phyloP scores from a whole-genome alignment of 2,888 invertebrate species.

The Eudemis profundana region DNA sequence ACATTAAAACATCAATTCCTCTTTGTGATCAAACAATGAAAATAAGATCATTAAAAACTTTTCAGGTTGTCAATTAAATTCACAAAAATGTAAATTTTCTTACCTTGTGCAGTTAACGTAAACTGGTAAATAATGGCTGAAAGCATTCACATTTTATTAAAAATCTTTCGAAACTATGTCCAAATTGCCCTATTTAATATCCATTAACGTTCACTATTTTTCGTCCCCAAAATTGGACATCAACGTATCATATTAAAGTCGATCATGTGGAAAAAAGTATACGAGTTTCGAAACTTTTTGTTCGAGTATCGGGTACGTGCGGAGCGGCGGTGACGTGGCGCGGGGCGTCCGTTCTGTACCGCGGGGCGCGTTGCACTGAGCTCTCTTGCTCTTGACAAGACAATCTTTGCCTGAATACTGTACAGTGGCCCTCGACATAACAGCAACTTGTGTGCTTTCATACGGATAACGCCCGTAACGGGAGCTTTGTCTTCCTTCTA shows the following conservation, averaged over 20 bases:
- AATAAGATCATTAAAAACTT: background rate
- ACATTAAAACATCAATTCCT: slow-evolving; percentile 4
- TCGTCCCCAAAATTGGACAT: slow-evolving; percentile 12
- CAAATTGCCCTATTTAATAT: slow-evolving; percentile 25
- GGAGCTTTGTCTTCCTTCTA: slow-evolving; percentile 71
- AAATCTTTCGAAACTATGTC: slow-evolving; percentile 17
- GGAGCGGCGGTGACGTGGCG: slow-evolving; percentile 61
- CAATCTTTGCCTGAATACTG: slow-evolving; percentile 76
- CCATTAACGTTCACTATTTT: slow-evolving; percentile 38
- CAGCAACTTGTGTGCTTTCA: slow-evolving; percentile 77
- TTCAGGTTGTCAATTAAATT: slow-evolving; percentile 5
- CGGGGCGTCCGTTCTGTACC: slow-evolving; percentile 72
- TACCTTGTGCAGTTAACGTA: slow-evolving; percentile 26
- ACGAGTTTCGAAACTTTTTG: slow-evolving; percentile 41
- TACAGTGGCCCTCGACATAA: slow-evolving; percentile 73
- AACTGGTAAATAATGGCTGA: background rate
- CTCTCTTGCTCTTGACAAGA: slow-evolving; percentile 75
- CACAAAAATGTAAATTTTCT: slow-evolving; percentile 13
- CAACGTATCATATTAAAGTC: slow-evolving; percentile 16
- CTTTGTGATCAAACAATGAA: slow-evolving; percentile 9
- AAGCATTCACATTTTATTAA: slow-evolving; percentile 29
- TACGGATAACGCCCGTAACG: slow-evolving; percentile 71
- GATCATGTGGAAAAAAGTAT: slow-evolving; percentile 21
- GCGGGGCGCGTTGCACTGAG: slow-evolving; percentile 78
- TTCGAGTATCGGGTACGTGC: slow-evolving; percentile 40